These are phyloP conservation scores for Calidris pygmaea DNA, from an alignment of 2,113 vertebrate genomes.

Conservation along the genomic window DNA sequence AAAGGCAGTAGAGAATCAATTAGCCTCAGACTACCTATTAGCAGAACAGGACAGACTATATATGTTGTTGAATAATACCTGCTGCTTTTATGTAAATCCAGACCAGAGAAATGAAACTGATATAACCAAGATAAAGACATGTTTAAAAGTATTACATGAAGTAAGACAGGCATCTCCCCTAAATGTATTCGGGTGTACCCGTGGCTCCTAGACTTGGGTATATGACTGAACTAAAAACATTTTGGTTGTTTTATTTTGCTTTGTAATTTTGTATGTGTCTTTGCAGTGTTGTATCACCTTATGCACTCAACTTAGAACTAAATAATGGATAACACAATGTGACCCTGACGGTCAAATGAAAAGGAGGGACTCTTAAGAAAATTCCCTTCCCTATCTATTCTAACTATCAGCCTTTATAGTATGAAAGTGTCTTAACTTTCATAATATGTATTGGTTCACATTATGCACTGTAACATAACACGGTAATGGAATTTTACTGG, in stretches of 20 bases:
- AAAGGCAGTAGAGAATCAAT: too few relatives aligned
- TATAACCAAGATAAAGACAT: background rate
- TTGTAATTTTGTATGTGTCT: background rate
- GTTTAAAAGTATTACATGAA: background rate
- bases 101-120: background rate
- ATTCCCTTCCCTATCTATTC: background rate
- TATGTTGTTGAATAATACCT: background rate
- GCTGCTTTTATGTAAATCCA: background rate
- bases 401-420: background rate
- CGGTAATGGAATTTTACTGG: too few relatives aligned
- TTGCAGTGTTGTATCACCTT: background rate
- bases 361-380: background rate
- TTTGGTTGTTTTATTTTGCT: background rate
- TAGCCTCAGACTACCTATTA: background rate
- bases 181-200: background rate
- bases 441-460: background rate
- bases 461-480: background rate
- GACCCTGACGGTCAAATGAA: background rate
- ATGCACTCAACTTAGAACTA: background rate
- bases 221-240: background rate
- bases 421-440: background rate
- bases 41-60: background rate
- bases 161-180: background rate
- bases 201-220: background rate
- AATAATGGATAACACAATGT: background rate